Evolutionary conservation across 2,888 invertebrate species (phyloP).

Genomic region (Cepaea hortensis): DNA sequence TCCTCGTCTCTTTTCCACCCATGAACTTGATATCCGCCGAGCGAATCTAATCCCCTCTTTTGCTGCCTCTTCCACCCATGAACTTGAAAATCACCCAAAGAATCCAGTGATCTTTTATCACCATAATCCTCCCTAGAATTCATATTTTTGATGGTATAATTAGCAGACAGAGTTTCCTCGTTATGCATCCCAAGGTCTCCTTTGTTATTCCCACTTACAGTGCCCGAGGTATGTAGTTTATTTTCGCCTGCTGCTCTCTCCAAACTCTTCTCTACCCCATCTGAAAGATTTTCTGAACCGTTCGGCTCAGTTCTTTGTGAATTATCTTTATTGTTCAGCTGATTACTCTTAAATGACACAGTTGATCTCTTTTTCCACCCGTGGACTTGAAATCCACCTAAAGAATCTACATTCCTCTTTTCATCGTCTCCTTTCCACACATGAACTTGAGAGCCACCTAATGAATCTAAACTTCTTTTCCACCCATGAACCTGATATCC

Average conservation of each 20-base stretch:
- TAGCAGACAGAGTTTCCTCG: too few relatives aligned
- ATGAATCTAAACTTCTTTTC: conserved; percentile 37
- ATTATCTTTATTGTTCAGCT: conserved; percentile 1
- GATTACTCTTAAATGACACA: conserved; percentile 17
- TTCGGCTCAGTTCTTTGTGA: too few relatives aligned
- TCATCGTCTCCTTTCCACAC: conserved; percentile 27
- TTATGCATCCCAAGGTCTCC: too few relatives aligned
- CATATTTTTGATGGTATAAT: too few relatives aligned
- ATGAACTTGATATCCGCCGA: conserved; percentile 40
- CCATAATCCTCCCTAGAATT: too few relatives aligned
- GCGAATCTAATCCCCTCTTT: conserved; percentile 25
- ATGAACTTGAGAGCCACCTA: conserved; percentile 42
- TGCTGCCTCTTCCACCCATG: conserved; percentile 38
- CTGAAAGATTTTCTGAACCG: neutral
- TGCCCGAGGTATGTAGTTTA: too few relatives aligned
- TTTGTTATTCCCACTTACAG: too few relatives aligned
- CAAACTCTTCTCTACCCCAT: neutral
- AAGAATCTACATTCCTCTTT: conserved; percentile 37
- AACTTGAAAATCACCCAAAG: conserved; percentile 35
- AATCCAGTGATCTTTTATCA: conserved; percentile 30
- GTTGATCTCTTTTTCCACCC: conserved; percentile 39
- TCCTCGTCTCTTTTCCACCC: conserved; percentile 34
- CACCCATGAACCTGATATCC: conserved; percentile 46
- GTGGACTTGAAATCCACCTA: conserved; percentile 44
- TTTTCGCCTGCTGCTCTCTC: too few relatives aligned